Base-by-base conservation (phyloP, 2,797 vertebrate species). In the Gymnoscopelus microlampas region DNA sequence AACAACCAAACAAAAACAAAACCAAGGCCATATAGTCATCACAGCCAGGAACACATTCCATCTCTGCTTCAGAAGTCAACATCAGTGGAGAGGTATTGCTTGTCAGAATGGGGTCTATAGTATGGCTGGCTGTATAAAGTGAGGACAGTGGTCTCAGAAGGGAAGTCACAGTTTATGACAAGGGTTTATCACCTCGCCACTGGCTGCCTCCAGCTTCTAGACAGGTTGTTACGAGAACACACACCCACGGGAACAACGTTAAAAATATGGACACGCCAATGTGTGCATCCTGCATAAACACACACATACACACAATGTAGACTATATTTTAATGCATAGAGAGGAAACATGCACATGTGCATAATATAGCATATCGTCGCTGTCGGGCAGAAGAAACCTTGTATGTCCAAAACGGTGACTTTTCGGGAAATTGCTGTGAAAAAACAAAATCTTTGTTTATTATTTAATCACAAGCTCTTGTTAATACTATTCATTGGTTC, bases 181-280 rank as follows among this genome's bases (percentile, higher is more conserved):
- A 26, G 29, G 39, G 63, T 66, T 66, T 56, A 66, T 23, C 53
- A 66, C 19, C 53, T 44, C 19, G 19, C 35, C 55, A 55, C 15
- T 4, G 39, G 53, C 63, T 64, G 14, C 50, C 63, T 64, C 10
- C 50, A 66, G 44, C 60, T 63, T 56, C 53, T 13, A 68, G 8
- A 50, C 47, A 60, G 35, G 53, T 14, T 53, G 26, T 39, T 44
- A 44, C 7, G 8, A 44, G 39, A 51, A 54, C 58, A 62, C 66
- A 53, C 48, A 23, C 50, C 11, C 23, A 26, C 8, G 47, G 19
- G 26, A 26, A 56, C 48, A 47, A 58, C 15, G 26, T 48, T 51
- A 49, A 47, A 24, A 48, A 68, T 47, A 57, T 39, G 24, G 32
- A 58, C 55, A 57, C 39, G 47, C n/a, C n/a, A 10, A 8, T 44